Evolutionary conservation across 2,888 invertebrate species (phyloP).

Genomic region (Spilarctia lutea): DNA sequence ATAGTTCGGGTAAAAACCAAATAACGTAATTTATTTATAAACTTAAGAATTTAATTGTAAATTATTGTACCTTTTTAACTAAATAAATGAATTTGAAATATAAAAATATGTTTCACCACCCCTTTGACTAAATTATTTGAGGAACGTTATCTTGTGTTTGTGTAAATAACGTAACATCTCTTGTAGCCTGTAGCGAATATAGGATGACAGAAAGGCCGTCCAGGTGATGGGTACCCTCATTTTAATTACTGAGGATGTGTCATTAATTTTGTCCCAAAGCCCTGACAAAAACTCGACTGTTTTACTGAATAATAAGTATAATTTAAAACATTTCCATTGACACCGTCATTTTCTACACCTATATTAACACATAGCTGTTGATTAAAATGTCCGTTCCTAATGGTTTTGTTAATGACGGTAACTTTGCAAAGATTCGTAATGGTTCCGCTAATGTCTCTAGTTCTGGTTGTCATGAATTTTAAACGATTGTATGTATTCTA

Average conservation of each 20-base stretch:
- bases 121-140: not conserved
- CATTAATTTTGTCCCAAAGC: constrained; percentile 14
- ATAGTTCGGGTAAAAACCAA: too few relatives aligned
- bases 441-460: constrained; percentile 40
- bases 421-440: constrained; percentile 55
- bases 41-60: too few relatives aligned
- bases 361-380: constrained; percentile 31
- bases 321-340: constrained; percentile 67
- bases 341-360: constrained; percentile 54
- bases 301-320: constrained; percentile 58
- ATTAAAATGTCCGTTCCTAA: constrained; percentile 49
- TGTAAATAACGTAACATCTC: not conserved
- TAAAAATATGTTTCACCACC: not conserved
- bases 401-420: constrained; percentile 56
- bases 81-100: too few relatives aligned
- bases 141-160: not conserved
- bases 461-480: constrained; percentile 37
- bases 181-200: not conserved
- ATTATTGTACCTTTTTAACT: too few relatives aligned
- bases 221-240: constrained; percentile 21
- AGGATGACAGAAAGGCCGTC: constrained; percentile 9
- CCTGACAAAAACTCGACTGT: constrained; percentile 42
- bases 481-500: constrained; percentile 28
- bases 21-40: too few relatives aligned
- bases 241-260: constrained; percentile 8